Base-by-base conservation (phyloP, 1,140 invertebrate species). In the Ceratina japonica region DNA sequence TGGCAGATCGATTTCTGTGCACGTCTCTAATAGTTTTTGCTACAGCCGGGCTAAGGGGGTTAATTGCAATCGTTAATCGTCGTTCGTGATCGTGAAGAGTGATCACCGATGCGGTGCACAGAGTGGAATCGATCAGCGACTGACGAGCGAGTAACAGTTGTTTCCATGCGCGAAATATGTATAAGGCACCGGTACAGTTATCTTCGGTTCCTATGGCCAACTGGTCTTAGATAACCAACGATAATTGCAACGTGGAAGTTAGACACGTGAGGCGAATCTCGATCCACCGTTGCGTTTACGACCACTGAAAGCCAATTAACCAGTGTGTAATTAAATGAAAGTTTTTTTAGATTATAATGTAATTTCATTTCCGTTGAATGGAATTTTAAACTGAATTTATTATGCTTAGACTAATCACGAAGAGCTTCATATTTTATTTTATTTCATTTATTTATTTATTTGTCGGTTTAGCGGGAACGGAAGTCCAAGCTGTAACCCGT, bases 101-200 rank as follows among this genome's bases (percentile, higher is more conserved):
- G n/a, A 76, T 72, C 49, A 16, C 24, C 13, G 20, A 70, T 74
- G 59, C 71, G 16, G 49, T 5, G 13, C 66, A 24, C 62, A 51
- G 20, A 16, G 0, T 22, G 0, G 54, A 56, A 54, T 52, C 31
- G 69, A 70, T 58, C 27, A 59, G 12, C 27, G 74, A 81, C 71
- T 81, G 63, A 56, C 54, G 68, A 66, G n/a, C 69, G 69, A 68
- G 64, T 83, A 83, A 73, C 79, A 68, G 75, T 80, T 76, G 51
- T 76, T 76, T 54, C 20, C 15, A 59, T 70, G 49, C 49, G 8
- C 52, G 49, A 20, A 58, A 71, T 61, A 77, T 71, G 18, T 59
- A 12, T 20, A 13, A 1, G n/a, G 68, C 1, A 22, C 2, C 27
- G 4, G 20, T 62, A 72, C 66, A 63, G 75, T 78, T 78, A 78